Conservation (phyloP, 2,113 vertebrate species). For the Hippopotamus amphibius region DNA sequence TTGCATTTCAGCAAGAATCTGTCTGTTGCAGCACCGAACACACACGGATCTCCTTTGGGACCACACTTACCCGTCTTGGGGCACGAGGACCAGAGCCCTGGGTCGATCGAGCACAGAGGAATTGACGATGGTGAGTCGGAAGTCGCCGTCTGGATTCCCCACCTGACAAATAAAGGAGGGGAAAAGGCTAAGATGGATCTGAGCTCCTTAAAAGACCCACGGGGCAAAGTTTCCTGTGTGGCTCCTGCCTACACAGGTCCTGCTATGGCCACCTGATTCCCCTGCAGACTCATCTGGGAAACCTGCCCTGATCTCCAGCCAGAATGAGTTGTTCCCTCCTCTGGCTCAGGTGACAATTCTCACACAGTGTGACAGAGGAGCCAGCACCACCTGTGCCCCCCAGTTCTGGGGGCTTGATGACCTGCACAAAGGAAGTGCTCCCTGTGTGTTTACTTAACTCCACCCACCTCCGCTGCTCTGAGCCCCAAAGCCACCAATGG, state of each 20-base stretch:
- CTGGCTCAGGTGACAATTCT: neutral
- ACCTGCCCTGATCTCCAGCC: neutral
- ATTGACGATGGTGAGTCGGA: conserved; percentile 94
- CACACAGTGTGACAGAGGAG: neutral
- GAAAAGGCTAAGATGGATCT: neutral
- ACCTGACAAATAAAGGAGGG: conserved; percentile 87
- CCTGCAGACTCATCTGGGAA: neutral
- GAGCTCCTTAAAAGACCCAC: neutral
- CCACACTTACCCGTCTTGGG: conserved; percentile 92
- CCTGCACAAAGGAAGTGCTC: neutral
- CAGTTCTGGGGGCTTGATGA: rapidly evolving
- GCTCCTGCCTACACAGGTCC: rapidly evolving
- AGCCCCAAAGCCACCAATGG: neutral
- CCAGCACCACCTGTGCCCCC: neutral
- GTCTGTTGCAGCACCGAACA: neutral
- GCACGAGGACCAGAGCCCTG: conserved; percentile 93
- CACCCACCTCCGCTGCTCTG: rapidly evolving
- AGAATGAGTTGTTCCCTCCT: neutral
- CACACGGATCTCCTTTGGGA: neutral
- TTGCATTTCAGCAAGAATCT: neutral
- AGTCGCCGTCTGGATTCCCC: conserved; percentile 95
- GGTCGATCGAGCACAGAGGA: conserved; percentile 95
- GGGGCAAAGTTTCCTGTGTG: neutral
- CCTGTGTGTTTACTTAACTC: rapidly evolving
- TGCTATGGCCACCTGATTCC: rapidly evolving